Evolutionary conservation across 1,140 invertebrate species (phyloP).

Genomic region (Cydia splendana): DNA sequence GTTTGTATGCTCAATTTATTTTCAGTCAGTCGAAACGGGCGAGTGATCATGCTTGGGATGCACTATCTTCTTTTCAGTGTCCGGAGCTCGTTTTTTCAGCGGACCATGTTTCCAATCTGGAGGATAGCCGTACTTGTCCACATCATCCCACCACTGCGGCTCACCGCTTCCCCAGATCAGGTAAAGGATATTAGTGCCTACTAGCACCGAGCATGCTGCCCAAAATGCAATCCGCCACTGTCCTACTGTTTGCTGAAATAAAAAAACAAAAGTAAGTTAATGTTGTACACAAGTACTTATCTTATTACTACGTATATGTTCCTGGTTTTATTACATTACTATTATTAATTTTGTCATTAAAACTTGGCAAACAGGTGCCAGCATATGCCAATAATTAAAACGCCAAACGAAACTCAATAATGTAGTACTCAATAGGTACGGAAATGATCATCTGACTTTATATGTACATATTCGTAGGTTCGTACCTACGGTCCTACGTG

Average conservation of each 20-base stretch:
- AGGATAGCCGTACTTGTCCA: slow-evolving; percentile 71
- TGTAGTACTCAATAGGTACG: no score
- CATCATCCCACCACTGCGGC: slow-evolving; percentile 85
- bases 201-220: slow-evolving; percentile 79
- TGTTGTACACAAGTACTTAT: no score
- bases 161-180: slow-evolving; percentile 85
- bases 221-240: slow-evolving; percentile 85
- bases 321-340: no score
- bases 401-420: no score
- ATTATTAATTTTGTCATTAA: no score
- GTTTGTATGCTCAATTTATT: slow-evolving; percentile 34
- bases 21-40: slow-evolving; percentile 55
- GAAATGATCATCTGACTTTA: no score
- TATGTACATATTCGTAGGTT: no score
- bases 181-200: slow-evolving; percentile 86
- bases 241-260: slow-evolving; percentile 83
- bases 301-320: no score
- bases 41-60: slow-evolving; percentile 71
- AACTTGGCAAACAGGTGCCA: no score
- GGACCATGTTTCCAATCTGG: slow-evolving; percentile 66
- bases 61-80: slow-evolving; percentile 65
- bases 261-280: not conserved
- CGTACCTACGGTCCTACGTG: no score
- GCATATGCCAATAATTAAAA: no score
- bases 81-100: slow-evolving; percentile 48